Evolutionary conservation across 1,140 invertebrate genomes (phyloP).

Genomic region (Liolophura sinensis): DNA sequence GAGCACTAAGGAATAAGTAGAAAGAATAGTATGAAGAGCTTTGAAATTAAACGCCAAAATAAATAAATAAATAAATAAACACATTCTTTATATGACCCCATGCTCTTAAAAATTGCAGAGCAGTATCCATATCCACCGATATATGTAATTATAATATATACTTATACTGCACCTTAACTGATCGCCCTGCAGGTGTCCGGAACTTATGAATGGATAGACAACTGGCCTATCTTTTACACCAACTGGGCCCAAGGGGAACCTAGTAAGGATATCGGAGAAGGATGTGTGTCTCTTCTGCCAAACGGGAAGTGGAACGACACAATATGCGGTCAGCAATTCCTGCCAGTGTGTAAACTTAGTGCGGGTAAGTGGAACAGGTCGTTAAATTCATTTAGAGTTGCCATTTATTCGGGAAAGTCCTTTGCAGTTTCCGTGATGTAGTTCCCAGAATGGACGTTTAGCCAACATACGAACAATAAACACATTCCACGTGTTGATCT

Average conservation of each 20-base stretch:
- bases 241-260: conserved; percentile 30
- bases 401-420: no score
- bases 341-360: conserved; percentile 32
- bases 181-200: conserved; percentile 12
- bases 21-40: no score
- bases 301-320: conserved; percentile 28
- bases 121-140: neutral
- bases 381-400: no score
- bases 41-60: neutral
- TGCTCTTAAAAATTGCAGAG: neutral
- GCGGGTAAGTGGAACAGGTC: conserved; percentile 19
- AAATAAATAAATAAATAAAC: neutral
- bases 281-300: conserved; percentile 20
- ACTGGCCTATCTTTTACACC: conserved; percentile 28
- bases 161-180: neutral
- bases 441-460: no score
- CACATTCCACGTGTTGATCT: no score
- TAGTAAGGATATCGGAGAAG: conserved; percentile 5
- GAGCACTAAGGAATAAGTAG: no score
- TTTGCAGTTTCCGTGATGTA: no score
- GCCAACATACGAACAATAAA: no score
- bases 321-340: conserved; percentile 13
- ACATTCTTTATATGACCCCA: neutral
- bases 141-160: neutral
- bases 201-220: conserved; percentile 28